These are phyloP conservation scores for Ivindomyrus marchei DNA, from an alignment of 2,113 vertebrate species.

Conservation along the genomic window DNA sequence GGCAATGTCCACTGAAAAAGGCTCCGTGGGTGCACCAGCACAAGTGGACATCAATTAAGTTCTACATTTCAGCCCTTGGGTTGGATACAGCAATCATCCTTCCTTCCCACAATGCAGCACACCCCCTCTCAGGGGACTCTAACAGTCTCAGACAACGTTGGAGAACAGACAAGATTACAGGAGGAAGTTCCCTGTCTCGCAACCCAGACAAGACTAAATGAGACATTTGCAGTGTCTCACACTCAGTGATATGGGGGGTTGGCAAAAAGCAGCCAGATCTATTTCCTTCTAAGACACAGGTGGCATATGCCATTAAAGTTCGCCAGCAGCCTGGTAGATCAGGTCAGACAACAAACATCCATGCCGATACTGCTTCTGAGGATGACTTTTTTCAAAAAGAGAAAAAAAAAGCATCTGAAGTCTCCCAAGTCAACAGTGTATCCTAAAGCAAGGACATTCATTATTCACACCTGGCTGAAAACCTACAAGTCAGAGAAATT, in stretches of 20 bases:
- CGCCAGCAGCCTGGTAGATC: neutral
- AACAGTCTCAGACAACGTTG: constrained; percentile 51
- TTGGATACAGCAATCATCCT: constrained; percentile 19
- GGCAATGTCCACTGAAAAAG: neutral
- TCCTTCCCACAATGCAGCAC: constrained; percentile 51
- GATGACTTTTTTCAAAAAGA: neutral
- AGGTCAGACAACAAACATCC: neutral
- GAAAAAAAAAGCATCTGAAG: neutral
- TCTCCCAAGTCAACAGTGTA: neutral
- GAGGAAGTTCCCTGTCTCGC: constrained; percentile 41
- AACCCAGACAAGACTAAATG: constrained; percentile 44
- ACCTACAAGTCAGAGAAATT: neutral
- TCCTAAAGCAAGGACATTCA: neutral
- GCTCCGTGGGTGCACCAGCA: neutral
- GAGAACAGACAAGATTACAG: constrained; percentile 50
- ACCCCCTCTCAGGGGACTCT: constrained; percentile 60
- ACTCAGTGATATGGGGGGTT: constrained; percentile 30
- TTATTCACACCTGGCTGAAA: neutral
- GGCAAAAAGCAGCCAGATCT: constrained; percentile 18
- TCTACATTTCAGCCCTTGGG: neutral
- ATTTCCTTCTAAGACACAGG: constrained; percentile 12
- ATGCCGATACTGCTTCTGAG: neutral
- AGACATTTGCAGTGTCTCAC: constrained; percentile 46
- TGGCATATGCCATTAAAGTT: constrained; percentile 5
- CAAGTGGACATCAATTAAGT: neutral